Evolutionary conservation across 2,113 vertebrate species (phyloP), one percentile per base, ranked within the genome.

Genomic region (Marcusenius ussheri): DNA sequence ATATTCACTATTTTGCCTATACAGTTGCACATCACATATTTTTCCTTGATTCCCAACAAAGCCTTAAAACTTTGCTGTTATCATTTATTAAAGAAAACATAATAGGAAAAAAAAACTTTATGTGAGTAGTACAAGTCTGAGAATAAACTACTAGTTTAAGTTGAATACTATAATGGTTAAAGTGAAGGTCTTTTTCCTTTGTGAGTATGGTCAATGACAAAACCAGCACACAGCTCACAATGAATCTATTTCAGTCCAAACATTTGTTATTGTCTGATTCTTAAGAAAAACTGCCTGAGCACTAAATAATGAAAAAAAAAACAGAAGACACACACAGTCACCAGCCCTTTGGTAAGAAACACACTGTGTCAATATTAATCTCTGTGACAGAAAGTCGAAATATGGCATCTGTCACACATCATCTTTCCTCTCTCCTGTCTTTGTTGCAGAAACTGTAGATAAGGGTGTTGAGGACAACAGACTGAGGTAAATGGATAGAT

Each of bases 221-320:
- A 93, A 94, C 94, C 94, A 93, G 94, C 93, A 93, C 92, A 92
- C 93, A 87, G 50, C 92, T 91, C 35, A 92, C 92, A 88, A 94
- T 92, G 94, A 91, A 94, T 96, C 95, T 93, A 94, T 95, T 95
- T 95, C 93, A 93, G 93, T 94, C 94, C 85, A 91, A 93, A 96
- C 95, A 96, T 96, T 95, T 96, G 94, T 96, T 96, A 96, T 95
- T 96, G 95, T 96, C 95, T 96, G 95, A 96, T 96, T 96, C 96
- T 95, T 96, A 94, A 95, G 95, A 95, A 96, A 96, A 95, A 95
- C 94, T 94, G 95, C 92, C 93, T 93, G 94, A 94, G 94, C 93
- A 90, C 93, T 93, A 92, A 92, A 94, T 96, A 96, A 96, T 96
- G 95, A 96, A 96, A 96, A 94, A 96, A 80, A 77, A 80, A 80